Conservation (phyloP, 2,797 vertebrate genomes). For the Eospalax fontanierii region DNA sequence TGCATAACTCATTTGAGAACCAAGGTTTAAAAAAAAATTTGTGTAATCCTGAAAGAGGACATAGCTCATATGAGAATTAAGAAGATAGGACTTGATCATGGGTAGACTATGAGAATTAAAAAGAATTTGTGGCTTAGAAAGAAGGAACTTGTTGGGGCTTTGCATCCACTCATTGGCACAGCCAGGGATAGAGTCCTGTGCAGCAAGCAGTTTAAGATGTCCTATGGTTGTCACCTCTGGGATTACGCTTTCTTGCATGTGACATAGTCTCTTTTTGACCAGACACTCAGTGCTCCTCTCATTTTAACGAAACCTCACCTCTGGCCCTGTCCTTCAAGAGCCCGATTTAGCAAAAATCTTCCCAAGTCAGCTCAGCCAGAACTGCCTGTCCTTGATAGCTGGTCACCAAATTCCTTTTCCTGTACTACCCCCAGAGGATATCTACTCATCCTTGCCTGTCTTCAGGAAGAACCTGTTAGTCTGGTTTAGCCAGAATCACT, state of each 20-base stretch:
- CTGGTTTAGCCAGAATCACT: neutral
- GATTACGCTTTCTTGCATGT: neutral
- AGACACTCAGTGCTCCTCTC: neutral
- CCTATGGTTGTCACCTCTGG: neutral
- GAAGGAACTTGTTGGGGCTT: neutral
- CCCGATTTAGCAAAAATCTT: constrained; percentile 2
- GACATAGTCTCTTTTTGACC: neutral
- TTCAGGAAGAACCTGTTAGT: neutral
- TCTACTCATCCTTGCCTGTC: neutral
- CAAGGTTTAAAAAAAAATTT: constrained; percentile 5
- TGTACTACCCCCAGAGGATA: neutral
- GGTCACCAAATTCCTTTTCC: neutral
- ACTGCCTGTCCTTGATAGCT: neutral
- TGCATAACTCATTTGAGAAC: neutral
- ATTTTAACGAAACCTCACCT: neutral
- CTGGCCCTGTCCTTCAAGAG: neutral
- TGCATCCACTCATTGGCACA: neutral
- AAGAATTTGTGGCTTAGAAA: constrained; percentile 29
- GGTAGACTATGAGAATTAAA: neutral
- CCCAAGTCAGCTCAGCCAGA: neutral
- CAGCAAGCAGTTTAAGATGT: neutral
- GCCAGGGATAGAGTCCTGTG: neutral
- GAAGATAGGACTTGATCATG: neutral
- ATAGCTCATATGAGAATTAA: no score
- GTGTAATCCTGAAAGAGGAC: neutral